Evolutionary conservation across 2,113 vertebrate species (phyloP).

Genomic region (Onychostruthus taczanowskii): DNA sequence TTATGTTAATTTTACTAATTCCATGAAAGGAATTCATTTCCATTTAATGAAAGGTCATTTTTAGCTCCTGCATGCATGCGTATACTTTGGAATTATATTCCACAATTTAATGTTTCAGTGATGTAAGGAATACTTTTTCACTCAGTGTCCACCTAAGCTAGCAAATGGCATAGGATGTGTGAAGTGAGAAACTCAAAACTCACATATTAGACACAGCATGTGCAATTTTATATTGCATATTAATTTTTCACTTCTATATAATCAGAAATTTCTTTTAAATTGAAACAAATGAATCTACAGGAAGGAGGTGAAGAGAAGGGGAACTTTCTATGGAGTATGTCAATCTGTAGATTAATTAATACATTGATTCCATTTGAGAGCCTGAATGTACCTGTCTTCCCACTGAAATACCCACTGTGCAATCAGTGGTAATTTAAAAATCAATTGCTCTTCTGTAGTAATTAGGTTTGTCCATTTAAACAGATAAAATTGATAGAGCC

Average conservation of each 20-base stretch:
- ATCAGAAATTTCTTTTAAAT: not conserved
- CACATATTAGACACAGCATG: not conserved
- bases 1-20: not conserved
- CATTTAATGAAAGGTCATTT: not conserved
- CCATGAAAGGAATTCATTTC: not conserved
- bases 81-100: not conserved
- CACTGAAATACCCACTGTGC: constrained; percentile 67
- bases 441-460: constrained; percentile 76
- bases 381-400: constrained; percentile 68
- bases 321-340: constrained; percentile 25
- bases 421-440: constrained; percentile 80
- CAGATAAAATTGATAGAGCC: constrained; percentile 75
- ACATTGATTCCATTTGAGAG: constrained; percentile 74
- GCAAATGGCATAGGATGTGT: not conserved
- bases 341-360: constrained; percentile 72
- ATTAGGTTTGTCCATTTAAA: constrained; percentile 78
- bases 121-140: not conserved
- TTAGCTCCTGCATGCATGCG: not conserved
- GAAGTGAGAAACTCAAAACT: not conserved
- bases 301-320: not conserved
- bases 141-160: not conserved
- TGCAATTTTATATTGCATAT: not conserved
- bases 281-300: constrained; percentile 1
- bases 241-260: not conserved
- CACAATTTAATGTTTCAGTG: not conserved